Evolutionary conservation across 2,113 vertebrate genomes (phyloP), one percentile per base, ranked within the genome.

Genomic region (Nicator chloris): DNA sequence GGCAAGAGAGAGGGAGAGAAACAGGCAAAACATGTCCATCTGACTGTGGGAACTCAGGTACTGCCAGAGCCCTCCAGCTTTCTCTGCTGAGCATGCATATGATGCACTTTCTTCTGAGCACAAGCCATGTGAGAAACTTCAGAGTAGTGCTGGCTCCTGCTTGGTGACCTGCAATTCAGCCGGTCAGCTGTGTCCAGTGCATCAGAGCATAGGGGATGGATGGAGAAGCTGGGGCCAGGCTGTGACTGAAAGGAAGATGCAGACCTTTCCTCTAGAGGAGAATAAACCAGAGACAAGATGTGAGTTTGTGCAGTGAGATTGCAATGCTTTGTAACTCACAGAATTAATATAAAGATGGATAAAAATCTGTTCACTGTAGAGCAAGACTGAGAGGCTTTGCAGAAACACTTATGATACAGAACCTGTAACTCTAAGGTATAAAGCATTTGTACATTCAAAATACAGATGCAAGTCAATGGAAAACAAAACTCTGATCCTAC

Each of bases 151-250:
- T 73, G 39, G 35, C 20, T 60, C 53, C 57, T 76, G 30, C 57
- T 28, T 2, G 1, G 49, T 82, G 69, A 71, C 44, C 27, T 75
- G 44, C 15, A 8, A 4, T 89, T 64, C 57, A 64, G 7, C 69
- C 59, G 39, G 28, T 57, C 81, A 51, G 40, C 39, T 68, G 20
- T 35, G 33, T 28, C 64, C 57, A 81, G 5, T 73, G 26, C 59
- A 53, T 8, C 0, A 0, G 54, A 61, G 33, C 19, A 13, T 0
- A 28, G 40, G 16, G 40, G 18, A 45, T 13, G 47, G 65, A 51
- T 2, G 4, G 69, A 89, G 61, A 76, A 40, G 44, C 57, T 63
- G 42, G 23, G 21, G 35, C 39, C 1, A 4, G 2, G 51, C 15
- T 45, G 35, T 18, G 24, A 33, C 39, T n/a, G 20, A 39, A 50